A percentile compares a stretch with the other conserved stretches of the same genome.
Conservation (phyloP, 2,888 invertebrate genomes). For the Eulithis prunata region DNA sequence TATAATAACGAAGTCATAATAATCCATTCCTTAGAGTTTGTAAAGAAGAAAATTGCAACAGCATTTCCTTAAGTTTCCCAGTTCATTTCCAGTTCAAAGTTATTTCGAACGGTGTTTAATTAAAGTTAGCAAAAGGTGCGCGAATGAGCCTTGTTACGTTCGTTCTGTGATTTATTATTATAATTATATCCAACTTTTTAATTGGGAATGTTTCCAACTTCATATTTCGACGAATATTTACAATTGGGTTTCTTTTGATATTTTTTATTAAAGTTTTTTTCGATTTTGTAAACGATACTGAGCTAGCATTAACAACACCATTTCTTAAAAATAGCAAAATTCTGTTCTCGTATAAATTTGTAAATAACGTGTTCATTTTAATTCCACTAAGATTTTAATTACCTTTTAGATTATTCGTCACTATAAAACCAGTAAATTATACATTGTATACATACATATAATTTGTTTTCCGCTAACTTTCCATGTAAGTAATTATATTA, state of each 20-base stretch:
- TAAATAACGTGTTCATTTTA: too few relatives aligned
- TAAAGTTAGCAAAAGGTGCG: constrained; percentile 47
- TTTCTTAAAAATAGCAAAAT: neutral
- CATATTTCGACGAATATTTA: constrained; percentile 15
- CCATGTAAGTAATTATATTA: too few relatives aligned
- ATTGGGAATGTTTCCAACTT: constrained; percentile 29
- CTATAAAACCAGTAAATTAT: too few relatives aligned
- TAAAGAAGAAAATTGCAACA: constrained; percentile 44
- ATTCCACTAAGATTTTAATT: too few relatives aligned
- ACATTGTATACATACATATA: too few relatives aligned
- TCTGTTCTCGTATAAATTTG: too few relatives aligned
- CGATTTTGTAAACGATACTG: neutral
- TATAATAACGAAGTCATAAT: constrained; percentile 23
- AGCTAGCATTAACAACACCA: neutral
- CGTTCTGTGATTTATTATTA: constrained; percentile 27
- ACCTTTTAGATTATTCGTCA: too few relatives aligned
- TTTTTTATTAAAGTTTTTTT: neutral
- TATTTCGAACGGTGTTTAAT: constrained; percentile 46
- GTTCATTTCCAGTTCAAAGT: constrained; percentile 37
- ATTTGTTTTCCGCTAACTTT: too few relatives aligned
- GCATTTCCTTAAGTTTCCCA: constrained; percentile 42
- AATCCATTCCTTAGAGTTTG: constrained; percentile 4
- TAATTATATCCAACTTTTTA: constrained; percentile 36
- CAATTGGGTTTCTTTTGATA: neutral
- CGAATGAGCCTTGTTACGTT: constrained; percentile 30